Conservation (phyloP, 2,113 vertebrate species). For the Ceyx margarethae region DNA sequence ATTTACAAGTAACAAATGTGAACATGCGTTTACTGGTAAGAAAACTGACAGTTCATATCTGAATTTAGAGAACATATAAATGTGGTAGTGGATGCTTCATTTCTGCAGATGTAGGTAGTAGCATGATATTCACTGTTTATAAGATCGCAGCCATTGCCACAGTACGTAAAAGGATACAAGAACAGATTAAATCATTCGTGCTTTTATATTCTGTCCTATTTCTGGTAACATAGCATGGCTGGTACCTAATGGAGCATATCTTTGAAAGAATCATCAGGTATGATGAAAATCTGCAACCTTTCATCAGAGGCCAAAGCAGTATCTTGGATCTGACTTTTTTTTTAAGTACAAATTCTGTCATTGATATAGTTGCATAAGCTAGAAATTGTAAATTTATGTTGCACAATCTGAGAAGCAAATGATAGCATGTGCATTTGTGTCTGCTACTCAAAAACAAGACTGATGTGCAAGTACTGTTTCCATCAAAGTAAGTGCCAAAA, state of each 20-base stretch:
- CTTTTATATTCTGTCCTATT: background rate
- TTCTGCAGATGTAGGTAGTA: background rate
- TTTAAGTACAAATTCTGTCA: background rate
- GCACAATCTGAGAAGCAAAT: background rate
- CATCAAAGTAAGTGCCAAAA: conserved; percentile 23
- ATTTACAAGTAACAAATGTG: background rate
- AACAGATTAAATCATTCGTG: background rate
- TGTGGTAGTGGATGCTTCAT: background rate
- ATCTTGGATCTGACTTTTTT: background rate
- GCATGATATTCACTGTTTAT: background rate
- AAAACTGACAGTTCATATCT: background rate
- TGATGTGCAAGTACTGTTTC: background rate
- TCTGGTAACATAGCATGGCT: background rate
- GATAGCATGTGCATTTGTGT: background rate
- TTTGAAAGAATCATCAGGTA: conserved; percentile 32
- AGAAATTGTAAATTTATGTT: conserved; percentile 10
- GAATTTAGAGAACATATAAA: background rate
- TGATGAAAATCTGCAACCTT: background rate
- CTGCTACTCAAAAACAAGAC: background rate
- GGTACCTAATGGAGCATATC: background rate
- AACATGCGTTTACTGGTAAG: background rate
- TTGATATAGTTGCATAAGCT: background rate
- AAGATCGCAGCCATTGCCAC: background rate
- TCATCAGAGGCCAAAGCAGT: background rate
- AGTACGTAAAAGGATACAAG: background rate